phyloP scores from a whole-genome alignment of 2,888 invertebrate genomes.

The Troilus luridus region DNA sequence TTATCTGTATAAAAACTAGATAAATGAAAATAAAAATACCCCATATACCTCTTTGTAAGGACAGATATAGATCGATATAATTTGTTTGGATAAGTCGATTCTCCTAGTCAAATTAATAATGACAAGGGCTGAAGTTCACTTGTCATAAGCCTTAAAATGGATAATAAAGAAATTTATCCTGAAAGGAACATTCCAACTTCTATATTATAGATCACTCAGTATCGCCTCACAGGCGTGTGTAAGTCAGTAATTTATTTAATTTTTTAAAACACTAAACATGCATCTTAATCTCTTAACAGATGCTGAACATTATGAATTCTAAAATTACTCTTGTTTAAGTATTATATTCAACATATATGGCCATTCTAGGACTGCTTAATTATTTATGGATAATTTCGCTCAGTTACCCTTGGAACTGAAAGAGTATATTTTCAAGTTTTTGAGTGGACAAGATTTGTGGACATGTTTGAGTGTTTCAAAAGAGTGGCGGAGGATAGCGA shows the following conservation, averaged over 20 bases:
- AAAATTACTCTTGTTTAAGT: not conserved
- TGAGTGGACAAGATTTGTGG: constrained; percentile 9
- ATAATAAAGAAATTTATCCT: not conserved
- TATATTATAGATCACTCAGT: not conserved
- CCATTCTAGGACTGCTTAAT: not conserved
- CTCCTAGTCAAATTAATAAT: not conserved
- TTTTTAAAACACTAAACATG: not conserved
- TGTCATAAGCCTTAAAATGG: not conserved
- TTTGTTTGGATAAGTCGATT: not conserved
- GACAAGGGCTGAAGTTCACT: not conserved
- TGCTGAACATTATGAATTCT: not conserved
- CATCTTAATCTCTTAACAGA: not conserved
- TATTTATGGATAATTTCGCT: not conserved
- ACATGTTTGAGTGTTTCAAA: not conserved
- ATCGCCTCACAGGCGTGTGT: not conserved
- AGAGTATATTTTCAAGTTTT: constrained; percentile 9
- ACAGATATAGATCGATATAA: not conserved
- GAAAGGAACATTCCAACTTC: not conserved
- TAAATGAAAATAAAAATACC: too few relatives aligned
- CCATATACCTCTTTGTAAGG: too few relatives aligned
- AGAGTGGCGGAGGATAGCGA: not conserved
- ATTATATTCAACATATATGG: not conserved
- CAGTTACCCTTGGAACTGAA: not conserved
- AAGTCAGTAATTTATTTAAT: not conserved
- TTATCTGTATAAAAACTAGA: too few relatives aligned